These are phyloP conservation scores for Pachliopta kotzebuea DNA, from an alignment of 2,888 invertebrate species.

Conservation along the genomic window DNA sequence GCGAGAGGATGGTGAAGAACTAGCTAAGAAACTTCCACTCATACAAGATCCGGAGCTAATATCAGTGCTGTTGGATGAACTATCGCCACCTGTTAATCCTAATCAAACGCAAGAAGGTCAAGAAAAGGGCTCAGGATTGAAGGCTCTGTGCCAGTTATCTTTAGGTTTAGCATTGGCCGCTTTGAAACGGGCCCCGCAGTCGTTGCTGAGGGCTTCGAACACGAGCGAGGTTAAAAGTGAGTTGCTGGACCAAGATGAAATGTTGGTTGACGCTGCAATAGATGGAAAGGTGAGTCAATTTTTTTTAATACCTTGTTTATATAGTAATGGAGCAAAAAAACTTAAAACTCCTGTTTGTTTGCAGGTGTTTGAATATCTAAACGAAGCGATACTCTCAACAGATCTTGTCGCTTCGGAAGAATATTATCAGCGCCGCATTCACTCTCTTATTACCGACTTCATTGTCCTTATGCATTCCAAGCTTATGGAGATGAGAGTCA, in stretches of 20 bases:
- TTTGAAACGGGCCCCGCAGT: constrained; percentile 66
- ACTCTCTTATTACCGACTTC: constrained; percentile 93
- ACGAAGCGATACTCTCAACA: constrained; percentile 85
- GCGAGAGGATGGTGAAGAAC: constrained; percentile 87
- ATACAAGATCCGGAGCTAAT: constrained; percentile 82
- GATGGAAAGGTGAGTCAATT: constrained; percentile 76
- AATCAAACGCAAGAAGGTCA: constrained; percentile 36
- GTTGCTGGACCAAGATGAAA: constrained; percentile 88
- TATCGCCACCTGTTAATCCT: constrained; percentile 51
- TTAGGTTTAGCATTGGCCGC: constrained; percentile 64
- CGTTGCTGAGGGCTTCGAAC: constrained; percentile 47
- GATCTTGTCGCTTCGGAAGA: constrained; percentile 85
- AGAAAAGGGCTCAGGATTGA: constrained; percentile 45
- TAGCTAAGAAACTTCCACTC: constrained; percentile 84
- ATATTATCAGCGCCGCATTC: constrained; percentile 91
- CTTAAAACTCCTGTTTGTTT: not conserved
- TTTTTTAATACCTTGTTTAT: not conserved
- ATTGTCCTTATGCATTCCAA: constrained; percentile 96
- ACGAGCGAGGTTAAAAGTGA: constrained; percentile 43
- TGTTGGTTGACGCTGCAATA: constrained; percentile 89
- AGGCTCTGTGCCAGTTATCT: constrained; percentile 61
- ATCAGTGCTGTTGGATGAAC: constrained; percentile 72
- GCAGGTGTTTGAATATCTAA: constrained; percentile 89
- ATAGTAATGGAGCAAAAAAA: not conserved
- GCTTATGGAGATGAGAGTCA: constrained; percentile 77